Base-by-base conservation (phyloP, 2,888 invertebrate genomes). In the Aphidoletes aphidimyza region DNA sequence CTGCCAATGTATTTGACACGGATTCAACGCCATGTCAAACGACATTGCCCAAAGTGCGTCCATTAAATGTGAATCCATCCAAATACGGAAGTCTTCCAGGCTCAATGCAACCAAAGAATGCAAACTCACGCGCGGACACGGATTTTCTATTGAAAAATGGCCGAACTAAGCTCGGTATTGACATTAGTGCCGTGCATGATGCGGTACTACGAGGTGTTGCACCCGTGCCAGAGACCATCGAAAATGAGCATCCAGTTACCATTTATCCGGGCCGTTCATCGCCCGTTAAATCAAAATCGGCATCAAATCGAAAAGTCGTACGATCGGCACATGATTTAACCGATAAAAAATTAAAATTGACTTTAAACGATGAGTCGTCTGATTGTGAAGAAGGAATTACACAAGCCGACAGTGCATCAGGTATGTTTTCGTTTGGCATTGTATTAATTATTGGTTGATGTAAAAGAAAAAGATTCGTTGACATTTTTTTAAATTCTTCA, bases 201-300 rank as follows among this genome's bases (percentile, higher is more conserved):
- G 90, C 90, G 9, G 90, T 90, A 19, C 86, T 90, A 45, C 88
- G 89, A 14, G 89, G 90, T 85, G 87, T 90, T 85, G 89, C 89
- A 39, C 89, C 89, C 86, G 86, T 90, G 85, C 90, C 90, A 85
- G 90, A 90, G 86, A 89, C 90, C 26, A 89, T 90, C 86, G 86
- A 89, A 86, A 93, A 93, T 88, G 93, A 93, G 88, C 93, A 93
- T 88, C 93, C 93, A 85, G 92, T 93, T 84, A 93, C 93, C n/a
- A 93, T 93, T 87, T 93, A 93, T 88, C 93, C 93, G 14, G 93
- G 93, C 0, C 87, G 88, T 47, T 87, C 87, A 85, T 88, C 88
- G 85, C 89, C 89, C 81, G 86, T 85, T 85, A 89, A 90, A 89
- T 47, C 39, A 45, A 54, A 78, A 14, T 59, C 84, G 17, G n/a